Evolutionary conservation across 2,113 vertebrate genomes (phyloP).

Genomic region (Petrocephalus microphthalmus): DNA sequence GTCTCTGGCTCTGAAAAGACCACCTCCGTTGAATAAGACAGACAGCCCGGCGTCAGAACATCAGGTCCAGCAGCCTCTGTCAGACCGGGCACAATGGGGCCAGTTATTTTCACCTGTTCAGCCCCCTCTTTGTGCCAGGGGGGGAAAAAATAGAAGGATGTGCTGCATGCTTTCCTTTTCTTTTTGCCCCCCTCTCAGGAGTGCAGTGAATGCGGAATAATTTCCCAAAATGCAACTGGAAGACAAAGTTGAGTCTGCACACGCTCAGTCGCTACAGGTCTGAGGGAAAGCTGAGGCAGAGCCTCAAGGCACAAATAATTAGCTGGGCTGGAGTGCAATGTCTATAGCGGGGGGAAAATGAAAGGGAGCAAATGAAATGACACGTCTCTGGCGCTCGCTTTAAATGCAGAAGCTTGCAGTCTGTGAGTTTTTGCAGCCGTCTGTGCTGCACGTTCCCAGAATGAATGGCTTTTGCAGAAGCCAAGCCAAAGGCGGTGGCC

Average conservation of each 20-base stretch:
- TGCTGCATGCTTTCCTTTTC: slow-evolving; percentile 36
- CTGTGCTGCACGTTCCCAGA: background rate
- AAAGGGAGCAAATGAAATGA: background rate
- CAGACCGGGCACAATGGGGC: slow-evolving; percentile 42
- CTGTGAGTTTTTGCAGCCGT: background rate
- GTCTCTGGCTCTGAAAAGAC: slow-evolving; percentile 49
- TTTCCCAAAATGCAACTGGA: slow-evolving; percentile 3
- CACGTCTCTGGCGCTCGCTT: background rate
- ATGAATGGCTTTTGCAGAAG: background rate
- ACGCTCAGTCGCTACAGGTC: background rate
- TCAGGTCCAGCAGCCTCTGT: slow-evolving; percentile 53
- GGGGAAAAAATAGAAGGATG: slow-evolving; percentile 39
- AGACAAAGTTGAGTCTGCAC: background rate
- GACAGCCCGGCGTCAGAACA: slow-evolving; percentile 63
- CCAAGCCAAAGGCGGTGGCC: background rate
- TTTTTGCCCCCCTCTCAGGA: slow-evolving; percentile 12
- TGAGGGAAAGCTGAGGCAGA: background rate
- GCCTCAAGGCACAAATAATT: background rate
- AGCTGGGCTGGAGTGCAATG: background rate
- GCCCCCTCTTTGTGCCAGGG: slow-evolving; percentile 45
- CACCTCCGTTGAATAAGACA: slow-evolving; percentile 61
- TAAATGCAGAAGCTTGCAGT: background rate
- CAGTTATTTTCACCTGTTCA: slow-evolving; percentile 60
- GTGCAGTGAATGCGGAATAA: background rate
- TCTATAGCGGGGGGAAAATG: background rate